Conservation (phyloP, 64 coral and sea anemone genomes). For the Porites australiensis region DNA sequence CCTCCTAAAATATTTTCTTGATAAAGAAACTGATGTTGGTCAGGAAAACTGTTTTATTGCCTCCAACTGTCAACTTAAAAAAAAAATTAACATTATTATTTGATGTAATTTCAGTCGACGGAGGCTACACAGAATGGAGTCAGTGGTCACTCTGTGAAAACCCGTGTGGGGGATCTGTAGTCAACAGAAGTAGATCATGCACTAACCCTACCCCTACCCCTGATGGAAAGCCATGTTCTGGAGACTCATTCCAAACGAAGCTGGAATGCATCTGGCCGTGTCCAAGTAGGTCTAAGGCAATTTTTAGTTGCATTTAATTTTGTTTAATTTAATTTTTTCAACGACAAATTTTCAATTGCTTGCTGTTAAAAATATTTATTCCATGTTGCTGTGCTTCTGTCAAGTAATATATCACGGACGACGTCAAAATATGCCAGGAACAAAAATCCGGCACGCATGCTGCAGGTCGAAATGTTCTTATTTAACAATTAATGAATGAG, state of each 20-base stretch:
- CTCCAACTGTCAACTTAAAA: too few species aligned
- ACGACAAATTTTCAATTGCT: not conserved
- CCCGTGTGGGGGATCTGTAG: conserved; percentile 89
- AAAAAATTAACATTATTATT: not conserved
- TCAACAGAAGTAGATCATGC: conserved; percentile 90
- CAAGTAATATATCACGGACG: too few species aligned
- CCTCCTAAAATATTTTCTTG: too few species aligned
- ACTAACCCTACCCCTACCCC: conserved; percentile 82
- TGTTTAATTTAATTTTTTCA: not conserved
- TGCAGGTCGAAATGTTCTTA: too few species aligned
- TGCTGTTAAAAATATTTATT: not conserved
- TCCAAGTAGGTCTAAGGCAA: conserved; percentile 73
- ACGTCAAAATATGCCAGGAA: too few species aligned
- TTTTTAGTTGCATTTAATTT: too few species aligned
- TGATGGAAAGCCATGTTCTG: conserved; percentile 78
- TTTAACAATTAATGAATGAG: too few species aligned
- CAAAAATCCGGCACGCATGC: too few species aligned
- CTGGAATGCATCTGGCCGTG: conserved; percentile 96
- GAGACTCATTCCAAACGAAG: conserved; percentile 67
- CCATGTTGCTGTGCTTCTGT: too few species aligned
- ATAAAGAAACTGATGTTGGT: too few species aligned
- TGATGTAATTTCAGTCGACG: conserved; percentile 55
- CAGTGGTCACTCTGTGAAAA: conserved; percentile 98
- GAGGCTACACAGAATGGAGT: conserved; percentile 94
- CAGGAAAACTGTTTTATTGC: too few species aligned